Percentiles rank a stretch among this genome's conserved stretches.
Conservation (phyloP, 2,113 vertebrate genomes). For the Cyprinodon variegatus region DNA sequence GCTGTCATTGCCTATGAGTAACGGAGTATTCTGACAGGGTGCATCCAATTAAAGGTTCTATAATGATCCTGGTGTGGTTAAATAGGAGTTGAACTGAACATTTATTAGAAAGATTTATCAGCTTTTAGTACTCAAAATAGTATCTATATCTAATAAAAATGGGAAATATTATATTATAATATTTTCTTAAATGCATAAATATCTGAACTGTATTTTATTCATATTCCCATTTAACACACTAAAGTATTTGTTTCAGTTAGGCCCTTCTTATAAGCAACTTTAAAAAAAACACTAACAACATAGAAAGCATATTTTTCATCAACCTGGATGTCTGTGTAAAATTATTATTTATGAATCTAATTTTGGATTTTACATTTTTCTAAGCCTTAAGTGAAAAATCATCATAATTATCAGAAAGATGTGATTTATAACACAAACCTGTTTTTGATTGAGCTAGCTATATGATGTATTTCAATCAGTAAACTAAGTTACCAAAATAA, state of each 20-base stretch:
- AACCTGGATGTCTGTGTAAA: too few relatives aligned
- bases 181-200: background rate
- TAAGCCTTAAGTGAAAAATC: too few relatives aligned
- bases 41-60: slow-evolving; percentile 64
- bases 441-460: background rate
- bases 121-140: background rate
- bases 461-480: background rate
- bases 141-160: background rate
- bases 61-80: slow-evolving; percentile 33
- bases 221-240: background rate
- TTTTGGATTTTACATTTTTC: too few relatives aligned
- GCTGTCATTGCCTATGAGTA: slow-evolving; percentile 7
- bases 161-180: background rate
- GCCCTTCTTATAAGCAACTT: background rate
- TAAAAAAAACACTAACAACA: too few relatives aligned
- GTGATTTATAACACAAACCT: too few relatives aligned
- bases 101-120: background rate
- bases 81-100: slow-evolving; percentile 32
- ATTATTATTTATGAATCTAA: too few relatives aligned
- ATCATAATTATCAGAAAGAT: too few relatives aligned
- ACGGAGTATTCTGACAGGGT: slow-evolving; percentile 40
- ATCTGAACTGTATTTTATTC: background rate
- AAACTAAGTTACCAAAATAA: background rate
- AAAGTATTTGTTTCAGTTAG: background rate
- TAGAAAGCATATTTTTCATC: too few relatives aligned